phyloP scores from a whole-genome alignment of 2,797 vertebrate species.

The Manis pentadactyla region DNA sequence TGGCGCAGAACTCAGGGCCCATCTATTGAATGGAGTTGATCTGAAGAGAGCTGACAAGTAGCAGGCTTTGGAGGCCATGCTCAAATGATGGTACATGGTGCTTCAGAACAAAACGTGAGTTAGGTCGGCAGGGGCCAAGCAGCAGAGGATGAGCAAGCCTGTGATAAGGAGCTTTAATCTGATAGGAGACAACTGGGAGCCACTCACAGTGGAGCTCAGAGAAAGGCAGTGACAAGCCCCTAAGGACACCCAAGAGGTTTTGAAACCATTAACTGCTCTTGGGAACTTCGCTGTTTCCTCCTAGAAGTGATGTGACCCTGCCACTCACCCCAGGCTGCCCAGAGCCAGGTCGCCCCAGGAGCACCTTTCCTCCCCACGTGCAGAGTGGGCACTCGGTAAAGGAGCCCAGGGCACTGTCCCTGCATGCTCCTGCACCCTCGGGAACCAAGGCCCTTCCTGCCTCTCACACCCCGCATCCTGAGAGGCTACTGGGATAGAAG shows the following conservation, averaged over 20 bases:
- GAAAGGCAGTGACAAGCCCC: constrained; percentile 60
- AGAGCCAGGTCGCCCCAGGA: neutral
- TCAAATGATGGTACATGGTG: neutral
- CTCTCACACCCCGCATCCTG: neutral
- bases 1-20: neutral
- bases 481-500: neutral
- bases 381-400: neutral
- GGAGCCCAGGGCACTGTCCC: neutral
- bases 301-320: neutral
- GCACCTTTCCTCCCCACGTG: neutral
- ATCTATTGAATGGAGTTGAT: constrained; percentile 61
- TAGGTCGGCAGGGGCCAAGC: constrained; percentile 60
- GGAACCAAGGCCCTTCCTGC: neutral
- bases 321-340: neutral
- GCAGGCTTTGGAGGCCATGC: neutral
- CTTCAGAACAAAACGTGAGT: constrained; percentile 62
- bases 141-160: constrained; percentile 38
- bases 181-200: constrained; percentile 70
- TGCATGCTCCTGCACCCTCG: neutral
- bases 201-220: constrained; percentile 52
- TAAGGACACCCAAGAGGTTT: constrained; percentile 51
- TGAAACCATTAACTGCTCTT: constrained; percentile 68
- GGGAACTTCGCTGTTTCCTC: constrained; percentile 54
- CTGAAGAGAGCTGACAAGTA: constrained; percentile 35
- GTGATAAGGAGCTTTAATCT: constrained; percentile 71